These are phyloP conservation scores for Muntiacus reevesi DNA, from an alignment of 2,113 vertebrate genomes.

Conservation along the genomic window DNA sequence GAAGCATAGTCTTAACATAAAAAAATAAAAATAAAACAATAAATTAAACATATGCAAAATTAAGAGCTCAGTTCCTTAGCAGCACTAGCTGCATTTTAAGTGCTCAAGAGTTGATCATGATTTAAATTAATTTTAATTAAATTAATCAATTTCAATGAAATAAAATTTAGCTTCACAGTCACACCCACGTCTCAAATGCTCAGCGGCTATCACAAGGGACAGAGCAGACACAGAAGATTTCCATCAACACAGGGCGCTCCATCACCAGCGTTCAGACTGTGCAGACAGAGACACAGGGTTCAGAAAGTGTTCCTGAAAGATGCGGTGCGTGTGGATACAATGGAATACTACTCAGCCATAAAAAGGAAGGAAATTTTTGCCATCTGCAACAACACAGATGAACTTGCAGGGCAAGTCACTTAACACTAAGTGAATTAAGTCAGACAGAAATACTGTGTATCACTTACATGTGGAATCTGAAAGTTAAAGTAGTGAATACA, in stretches of 20 bases:
- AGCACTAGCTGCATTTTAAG: not conserved
- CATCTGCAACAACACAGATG: not conserved
- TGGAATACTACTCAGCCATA: not conserved
- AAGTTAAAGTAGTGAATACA: not conserved
- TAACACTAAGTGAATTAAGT: not conserved
- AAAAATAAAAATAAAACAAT: not conserved
- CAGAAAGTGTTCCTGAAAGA: not conserved
- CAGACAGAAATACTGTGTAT: not conserved
- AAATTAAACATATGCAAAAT: not conserved
- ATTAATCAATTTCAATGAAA: not conserved
- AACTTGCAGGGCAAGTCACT: not conserved
- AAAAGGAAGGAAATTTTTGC: not conserved
- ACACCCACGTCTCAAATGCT: not conserved
- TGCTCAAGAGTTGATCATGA: not conserved
- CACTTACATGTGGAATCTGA: not conserved
- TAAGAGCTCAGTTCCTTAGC: not conserved
- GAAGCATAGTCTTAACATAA: not conserved
- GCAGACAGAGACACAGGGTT: rapidly evolving
- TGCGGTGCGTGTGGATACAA: not conserved
- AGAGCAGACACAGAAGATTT: rapidly evolving
- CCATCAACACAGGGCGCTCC: too few relatives aligned
- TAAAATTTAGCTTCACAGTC: not conserved
- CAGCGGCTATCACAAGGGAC: rapidly evolving
- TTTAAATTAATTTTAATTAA: not conserved
- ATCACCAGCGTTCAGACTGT: rapidly evolving